Conservation (phyloP, 2,888 invertebrate genomes). For the Sinotaia quadrata region DNA sequence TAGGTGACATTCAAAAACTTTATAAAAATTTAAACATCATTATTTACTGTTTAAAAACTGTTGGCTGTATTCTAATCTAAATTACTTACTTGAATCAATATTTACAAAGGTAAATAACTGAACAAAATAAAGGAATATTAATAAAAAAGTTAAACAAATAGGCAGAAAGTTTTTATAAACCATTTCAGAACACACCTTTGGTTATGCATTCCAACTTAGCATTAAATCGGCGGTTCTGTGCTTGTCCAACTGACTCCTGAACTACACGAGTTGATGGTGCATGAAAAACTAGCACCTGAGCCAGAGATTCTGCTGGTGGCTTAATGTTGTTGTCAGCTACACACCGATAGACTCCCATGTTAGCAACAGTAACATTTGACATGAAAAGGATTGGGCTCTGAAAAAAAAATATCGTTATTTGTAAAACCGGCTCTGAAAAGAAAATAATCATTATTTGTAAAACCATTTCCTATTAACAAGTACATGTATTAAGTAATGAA, state of each 20-base stretch:
- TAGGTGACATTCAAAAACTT: no score
- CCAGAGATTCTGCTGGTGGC: conserved; percentile 66
- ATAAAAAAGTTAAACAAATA: no score
- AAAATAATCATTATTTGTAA: no score
- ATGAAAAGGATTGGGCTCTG: conserved; percentile 55
- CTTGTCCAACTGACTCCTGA: conserved; percentile 69
- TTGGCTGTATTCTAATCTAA: no score
- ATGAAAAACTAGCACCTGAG: conserved; percentile 64
- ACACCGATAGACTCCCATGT: conserved; percentile 70
- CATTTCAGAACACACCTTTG: conserved; percentile 62
- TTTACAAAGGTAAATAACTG: not conserved
- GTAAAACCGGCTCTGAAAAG: no score
- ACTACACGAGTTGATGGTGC: conserved; percentile 62
- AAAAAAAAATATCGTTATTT: not conserved
- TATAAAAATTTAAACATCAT: no score
- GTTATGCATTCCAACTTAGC: conserved; percentile 68
- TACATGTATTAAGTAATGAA: no score
- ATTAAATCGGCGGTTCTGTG: conserved; percentile 64
- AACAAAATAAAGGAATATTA: not conserved
- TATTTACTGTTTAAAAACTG: no score
- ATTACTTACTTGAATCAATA: not conserved
- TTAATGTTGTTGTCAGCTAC: conserved; percentile 71
- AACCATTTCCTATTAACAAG: no score
- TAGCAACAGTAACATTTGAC: conserved; percentile 47
- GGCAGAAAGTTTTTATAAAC: no score